Percentiles rank a stretch among this genome's conserved stretches.
Conservation (phyloP, 2,888 invertebrate species). For the Blomia tropicalis region DNA sequence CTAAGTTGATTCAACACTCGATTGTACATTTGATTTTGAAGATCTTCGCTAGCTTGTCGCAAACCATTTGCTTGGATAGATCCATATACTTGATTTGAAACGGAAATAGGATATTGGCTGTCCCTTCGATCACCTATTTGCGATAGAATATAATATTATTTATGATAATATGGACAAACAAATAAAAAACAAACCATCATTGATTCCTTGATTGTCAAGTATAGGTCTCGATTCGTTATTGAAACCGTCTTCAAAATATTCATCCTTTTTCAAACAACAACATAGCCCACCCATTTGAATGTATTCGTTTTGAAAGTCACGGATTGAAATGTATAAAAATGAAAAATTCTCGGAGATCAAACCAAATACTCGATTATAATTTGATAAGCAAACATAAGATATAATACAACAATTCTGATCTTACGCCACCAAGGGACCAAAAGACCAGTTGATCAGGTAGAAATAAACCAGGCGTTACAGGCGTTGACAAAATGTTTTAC, state of each 20-base stretch:
- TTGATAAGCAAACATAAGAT: too few relatives aligned
- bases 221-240: background rate
- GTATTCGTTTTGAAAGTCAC: background rate
- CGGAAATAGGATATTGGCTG: too few relatives aligned
- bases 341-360: too few relatives aligned
- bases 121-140: background rate
- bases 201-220: constrained; percentile 8
- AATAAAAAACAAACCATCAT: constrained; percentile 12
- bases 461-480: too few relatives aligned
- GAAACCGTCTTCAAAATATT: background rate
- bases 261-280: background rate
- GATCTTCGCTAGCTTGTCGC: background rate
- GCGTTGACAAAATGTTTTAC: too few relatives aligned
- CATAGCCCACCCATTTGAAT: background rate
- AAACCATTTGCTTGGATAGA: background rate
- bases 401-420: too few relatives aligned
- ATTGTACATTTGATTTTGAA: constrained; percentile 7
- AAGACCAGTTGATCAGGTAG: too few relatives aligned
- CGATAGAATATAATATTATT: background rate
- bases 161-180: background rate
- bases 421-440: too few relatives aligned
- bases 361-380: too few relatives aligned
- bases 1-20: background rate
- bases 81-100: background rate
- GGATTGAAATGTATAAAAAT: too few relatives aligned